Conservation (phyloP, 2,797 vertebrate genomes). For the Lacerta agilis region DNA sequence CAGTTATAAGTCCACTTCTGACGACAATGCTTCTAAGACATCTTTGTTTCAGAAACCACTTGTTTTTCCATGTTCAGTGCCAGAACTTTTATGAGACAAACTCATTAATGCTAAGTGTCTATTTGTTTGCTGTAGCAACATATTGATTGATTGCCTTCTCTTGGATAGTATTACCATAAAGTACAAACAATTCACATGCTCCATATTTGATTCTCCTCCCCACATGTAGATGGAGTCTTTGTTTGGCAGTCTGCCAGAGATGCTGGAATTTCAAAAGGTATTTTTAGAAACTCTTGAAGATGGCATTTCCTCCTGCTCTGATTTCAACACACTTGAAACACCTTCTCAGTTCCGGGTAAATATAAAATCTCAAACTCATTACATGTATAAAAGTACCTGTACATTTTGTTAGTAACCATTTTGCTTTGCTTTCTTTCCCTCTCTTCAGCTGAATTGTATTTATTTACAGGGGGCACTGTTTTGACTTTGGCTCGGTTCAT, state of each 20-base stretch:
- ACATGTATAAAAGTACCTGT: not conserved
- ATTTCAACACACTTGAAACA: conserved; percentile 90
- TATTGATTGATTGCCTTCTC: not conserved
- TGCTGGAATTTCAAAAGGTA: conserved; percentile 97
- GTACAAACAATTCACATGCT: conserved; percentile 12
- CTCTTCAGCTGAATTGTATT: not conserved
- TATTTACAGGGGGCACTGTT: not conserved
- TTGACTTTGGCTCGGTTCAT: not conserved
- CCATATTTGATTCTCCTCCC: conserved; percentile 8
- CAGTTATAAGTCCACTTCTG: conserved; percentile 24
- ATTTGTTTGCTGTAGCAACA: not conserved
- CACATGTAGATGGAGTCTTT: conserved; percentile 92
- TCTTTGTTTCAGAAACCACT: not conserved
- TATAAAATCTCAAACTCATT: conserved; percentile 3
- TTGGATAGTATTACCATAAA: not conserved
- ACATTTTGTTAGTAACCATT: conserved; percentile 12
- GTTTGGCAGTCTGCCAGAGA: conserved; percentile 96
- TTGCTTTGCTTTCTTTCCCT: not conserved
- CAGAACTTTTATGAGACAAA: not conserved
- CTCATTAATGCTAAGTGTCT: not conserved
- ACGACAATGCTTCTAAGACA: conserved; percentile 21
- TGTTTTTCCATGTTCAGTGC: not conserved
- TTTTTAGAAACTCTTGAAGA: conserved; percentile 97
- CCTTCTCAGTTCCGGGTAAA: conserved; percentile 93
- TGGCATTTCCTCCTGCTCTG: conserved; percentile 89